phyloP scores from a whole-genome alignment of 2,113 vertebrate species.

The Craseonycteris thonglongyai region DNA sequence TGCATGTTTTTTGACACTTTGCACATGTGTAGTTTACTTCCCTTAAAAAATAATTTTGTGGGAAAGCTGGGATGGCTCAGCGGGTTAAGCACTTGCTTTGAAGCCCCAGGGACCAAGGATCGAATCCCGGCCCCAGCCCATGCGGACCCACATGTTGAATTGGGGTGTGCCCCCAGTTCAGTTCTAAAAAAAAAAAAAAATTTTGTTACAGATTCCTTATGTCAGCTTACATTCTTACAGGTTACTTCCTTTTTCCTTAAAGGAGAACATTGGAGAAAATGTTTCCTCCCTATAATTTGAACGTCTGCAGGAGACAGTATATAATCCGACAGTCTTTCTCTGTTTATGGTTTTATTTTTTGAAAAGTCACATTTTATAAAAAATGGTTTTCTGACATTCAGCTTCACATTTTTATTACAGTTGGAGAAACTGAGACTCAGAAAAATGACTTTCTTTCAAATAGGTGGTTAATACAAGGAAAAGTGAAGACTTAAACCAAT shows the following conservation, averaged over 20 bases:
- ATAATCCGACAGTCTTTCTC: background rate
- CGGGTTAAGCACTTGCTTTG: too few relatives aligned
- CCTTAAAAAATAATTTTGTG: too few relatives aligned
- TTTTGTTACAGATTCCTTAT: background rate
- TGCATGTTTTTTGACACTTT: conserved; percentile 2
- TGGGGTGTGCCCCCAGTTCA: too few relatives aligned
- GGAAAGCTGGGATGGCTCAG: too few relatives aligned
- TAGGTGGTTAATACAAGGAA: conserved; percentile 25
- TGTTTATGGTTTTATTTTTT: background rate
- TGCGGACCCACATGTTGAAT: too few relatives aligned
- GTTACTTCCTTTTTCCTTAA: conserved; percentile 33
- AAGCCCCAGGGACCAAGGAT: too few relatives aligned
- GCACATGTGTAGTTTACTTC: background rate
- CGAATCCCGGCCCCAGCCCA: too few relatives aligned
- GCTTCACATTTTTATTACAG: background rate
- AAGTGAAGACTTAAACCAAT: conserved; percentile 8
- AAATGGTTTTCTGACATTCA: background rate
- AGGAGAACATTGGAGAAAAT: background rate
- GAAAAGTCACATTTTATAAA: background rate
- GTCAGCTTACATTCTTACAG: conserved; percentile 10
- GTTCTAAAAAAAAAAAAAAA: too few relatives aligned
- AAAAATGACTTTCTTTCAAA: conserved; percentile 30
- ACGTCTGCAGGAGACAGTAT: background rate
- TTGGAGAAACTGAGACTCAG: conserved; percentile 18
- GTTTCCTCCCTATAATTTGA: background rate